Evolutionary conservation across 2,797 vertebrate genomes (phyloP), one percentile per base, ranked within the genome.

Genomic region (Chrysocyon brachyurus): DNA sequence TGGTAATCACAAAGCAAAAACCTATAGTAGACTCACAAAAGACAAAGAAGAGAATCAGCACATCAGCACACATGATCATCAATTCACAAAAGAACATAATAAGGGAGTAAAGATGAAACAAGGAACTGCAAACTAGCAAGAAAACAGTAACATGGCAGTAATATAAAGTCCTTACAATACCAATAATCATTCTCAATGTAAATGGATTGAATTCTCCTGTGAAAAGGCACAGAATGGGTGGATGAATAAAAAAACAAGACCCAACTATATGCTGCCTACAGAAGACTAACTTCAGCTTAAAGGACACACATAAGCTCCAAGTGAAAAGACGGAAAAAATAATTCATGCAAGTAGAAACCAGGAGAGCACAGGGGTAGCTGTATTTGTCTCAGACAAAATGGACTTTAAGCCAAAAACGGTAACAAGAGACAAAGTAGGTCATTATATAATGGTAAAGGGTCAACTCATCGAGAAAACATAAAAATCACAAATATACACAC

Each of bases 1-100:
- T 46, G 33, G 49, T 40, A 86, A 66, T 70, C 82, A 77, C 49
- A 86, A 57, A 78, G 91, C 68, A 86, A 86, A 93, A n/a, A 66
- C 26, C 49, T 54, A 57, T 10, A 66, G 59, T 11, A 54, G 70
- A 56, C 17, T 66, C 49, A 54, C 24, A 66, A 56, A 77, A 85
- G 26, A 77, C 40, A 63, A 73, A 79, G 88, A 79, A 86, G 82
- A 61, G 11, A 77, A 92, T 64, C 49, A 86, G 19, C 72, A 78
- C 17, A 81, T 9, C 2, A 73, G 12, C 59, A 81, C 2, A 17
- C 56, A 54, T 66, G 52, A 19, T 21, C n/a, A 87, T 11, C 54
- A 88, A 54, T 82, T 73, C 46, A 82, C 26, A n/a, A 82, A 46
- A 33, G 49, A 81, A 94, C 56, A 82, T 26, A 88, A 56, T n/a